These are phyloP conservation scores for Caradrina clavipalpis DNA, from an alignment of 2,888 invertebrate species.

Conservation along the genomic window DNA sequence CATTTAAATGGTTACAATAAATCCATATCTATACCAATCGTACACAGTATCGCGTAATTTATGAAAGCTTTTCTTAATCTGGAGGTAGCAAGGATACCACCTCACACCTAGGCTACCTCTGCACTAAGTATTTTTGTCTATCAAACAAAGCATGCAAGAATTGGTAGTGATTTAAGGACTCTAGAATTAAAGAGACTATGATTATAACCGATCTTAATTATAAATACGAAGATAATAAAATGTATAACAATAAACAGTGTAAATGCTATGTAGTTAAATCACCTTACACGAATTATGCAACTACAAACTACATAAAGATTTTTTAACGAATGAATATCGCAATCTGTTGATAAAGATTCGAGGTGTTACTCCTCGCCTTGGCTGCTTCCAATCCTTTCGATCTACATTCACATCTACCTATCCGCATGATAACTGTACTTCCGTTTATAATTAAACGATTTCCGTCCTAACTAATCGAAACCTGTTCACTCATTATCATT, in stretches of 20 bases:
- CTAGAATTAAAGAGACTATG: background rate
- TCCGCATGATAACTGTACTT: conserved; percentile 66
- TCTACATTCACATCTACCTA: conserved; percentile 62
- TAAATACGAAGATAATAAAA: background rate
- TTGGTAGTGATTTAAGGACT: background rate
- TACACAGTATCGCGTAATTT: background rate
- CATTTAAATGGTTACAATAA: background rate
- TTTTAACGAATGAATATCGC: conserved; percentile 31
- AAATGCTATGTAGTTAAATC: conserved; percentile 20
- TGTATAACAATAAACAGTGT: background rate
- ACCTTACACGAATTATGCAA: conserved; percentile 1
- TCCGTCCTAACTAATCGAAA: conserved; percentile 76
- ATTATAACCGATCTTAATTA: conserved; percentile 4
- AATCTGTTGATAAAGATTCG: conserved; percentile 41
- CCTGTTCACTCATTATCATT: conserved; percentile 70
- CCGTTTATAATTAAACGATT: conserved; percentile 76
- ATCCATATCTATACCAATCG: background rate
- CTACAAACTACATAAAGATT: conserved; percentile 16
- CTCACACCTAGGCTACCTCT: no score
- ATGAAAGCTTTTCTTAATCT: background rate
- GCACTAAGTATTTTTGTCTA: background rate
- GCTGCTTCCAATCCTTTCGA: conserved; percentile 63
- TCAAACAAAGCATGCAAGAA: background rate
- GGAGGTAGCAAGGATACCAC: background rate
- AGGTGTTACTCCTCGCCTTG: conserved; percentile 56